Base-by-base conservation (phyloP, 2,113 vertebrate genomes). In the Chloebia gouldiae region DNA sequence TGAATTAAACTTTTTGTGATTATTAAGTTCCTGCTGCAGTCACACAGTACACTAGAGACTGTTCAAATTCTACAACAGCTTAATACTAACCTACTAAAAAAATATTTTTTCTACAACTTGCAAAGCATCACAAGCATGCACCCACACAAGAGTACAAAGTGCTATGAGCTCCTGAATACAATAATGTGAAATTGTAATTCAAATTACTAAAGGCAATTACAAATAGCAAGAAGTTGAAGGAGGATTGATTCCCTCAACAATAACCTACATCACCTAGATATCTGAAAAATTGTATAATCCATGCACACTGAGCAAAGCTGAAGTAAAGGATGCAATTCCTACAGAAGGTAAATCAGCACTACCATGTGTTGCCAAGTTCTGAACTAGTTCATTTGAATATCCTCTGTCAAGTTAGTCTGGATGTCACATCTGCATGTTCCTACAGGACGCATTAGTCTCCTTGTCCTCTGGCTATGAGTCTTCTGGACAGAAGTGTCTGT, bases 61-160 rank as follows among this genome's bases (percentile, higher is more conserved):
- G 50, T 77, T 83, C 57, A 56, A 92, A 92, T 82, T 91, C 65
- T 86, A 93, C 53, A 95, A 69, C 75, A 96, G 59, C 87, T 72
- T 82, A 96, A 92, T 81, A 72, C 53, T 78, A 93, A 76, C 59
- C 22, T 81, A 92, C 35, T 54, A 82, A 89, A 78, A 91, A 73
- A 51, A 66, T 10, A 16, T 4, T 81, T 95, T 81, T 66, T 44
- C 82, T 61, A 71, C 66, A 95, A 96, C 25, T 82, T 96, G 71
- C 39, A 37, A 97, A 97, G 89, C 59, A 92, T 93, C 90, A 88
- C 78, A 97, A 95, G 75, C 72, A 76, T n/a, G 37, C 69, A 96
- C 71, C 80, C 88, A 93, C 71, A 91, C 80, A 92, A 68, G 39
- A 75, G 57, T 68, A 86, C 76, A 90, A 90, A 90, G 81, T 90